These are phyloP conservation scores for Centrocercus urophasianus DNA, from an alignment of 2,113 vertebrate species.

Conservation along the genomic window DNA sequence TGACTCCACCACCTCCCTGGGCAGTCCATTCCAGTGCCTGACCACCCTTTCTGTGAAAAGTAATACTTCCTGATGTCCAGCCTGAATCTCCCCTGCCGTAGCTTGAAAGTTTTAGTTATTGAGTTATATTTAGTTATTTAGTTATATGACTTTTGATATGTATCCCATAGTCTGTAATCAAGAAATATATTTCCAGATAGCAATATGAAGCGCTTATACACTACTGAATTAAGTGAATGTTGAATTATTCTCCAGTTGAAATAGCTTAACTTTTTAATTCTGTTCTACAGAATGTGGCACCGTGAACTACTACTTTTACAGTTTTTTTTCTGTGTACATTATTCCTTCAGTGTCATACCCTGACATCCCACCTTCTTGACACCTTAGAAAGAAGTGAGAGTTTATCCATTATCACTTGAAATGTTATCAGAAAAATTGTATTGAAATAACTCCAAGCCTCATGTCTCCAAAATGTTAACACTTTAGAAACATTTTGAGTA, in stretches of 20 bases:
- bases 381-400: constrained; percentile 1
- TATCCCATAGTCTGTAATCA: neutral
- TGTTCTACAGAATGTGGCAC: neutral
- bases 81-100: too few species aligned
- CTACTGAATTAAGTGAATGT: neutral
- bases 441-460: neutral
- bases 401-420: constrained; percentile 32
- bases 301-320: neutral
- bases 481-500: neutral
- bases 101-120: too few species aligned
- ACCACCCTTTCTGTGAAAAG: too few species aligned
- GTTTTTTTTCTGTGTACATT: neutral
- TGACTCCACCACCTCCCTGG: too few species aligned
- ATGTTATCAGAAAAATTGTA: neutral
- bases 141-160: neutral
- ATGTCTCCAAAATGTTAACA: neutral
- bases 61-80: too few species aligned
- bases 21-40: too few species aligned
- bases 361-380: neutral
- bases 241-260: neutral
- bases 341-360: neutral
- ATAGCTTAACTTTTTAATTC: neutral
- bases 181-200: neutral
- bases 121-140: neutral
- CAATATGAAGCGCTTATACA: neutral